Percentiles rank a stretch among this genome's conserved stretches.
Conservation (phyloP, 2,113 vertebrate species). For the Limanda limanda region DNA sequence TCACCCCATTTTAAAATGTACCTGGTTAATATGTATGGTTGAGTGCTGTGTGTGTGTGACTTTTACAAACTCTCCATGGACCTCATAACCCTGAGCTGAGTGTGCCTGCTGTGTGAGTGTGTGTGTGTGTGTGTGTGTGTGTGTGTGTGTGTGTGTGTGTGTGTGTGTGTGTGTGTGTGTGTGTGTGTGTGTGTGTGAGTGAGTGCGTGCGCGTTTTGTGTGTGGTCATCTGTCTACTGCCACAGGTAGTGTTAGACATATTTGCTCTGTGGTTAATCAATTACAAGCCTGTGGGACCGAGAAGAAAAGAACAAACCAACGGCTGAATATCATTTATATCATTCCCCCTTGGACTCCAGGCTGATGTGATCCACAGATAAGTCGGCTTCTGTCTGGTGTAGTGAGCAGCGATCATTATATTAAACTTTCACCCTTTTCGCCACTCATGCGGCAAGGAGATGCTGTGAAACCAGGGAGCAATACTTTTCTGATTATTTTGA, state of each 20-base stretch:
- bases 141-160: no score
- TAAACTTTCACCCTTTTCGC: background rate
- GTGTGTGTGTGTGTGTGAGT: no score
- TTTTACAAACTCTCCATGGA: slow-evolving; percentile 58
- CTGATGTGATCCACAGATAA: slow-evolving; percentile 21
- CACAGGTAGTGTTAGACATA: slow-evolving; percentile 71
- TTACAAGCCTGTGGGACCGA: slow-evolving; percentile 60
- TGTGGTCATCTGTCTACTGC: slow-evolving; percentile 56
- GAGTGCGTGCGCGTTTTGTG: background rate
- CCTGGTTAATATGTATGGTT: slow-evolving; percentile 19
- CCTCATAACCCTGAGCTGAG: slow-evolving; percentile 64
- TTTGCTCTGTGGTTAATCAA: slow-evolving; percentile 83
- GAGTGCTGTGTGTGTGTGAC: slow-evolving; percentile 25
- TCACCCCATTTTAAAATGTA: background rate
- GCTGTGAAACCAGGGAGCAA: background rate
- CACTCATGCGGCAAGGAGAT: background rate
- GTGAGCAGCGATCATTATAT: slow-evolving; percentile 1
- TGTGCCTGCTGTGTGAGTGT: slow-evolving; percentile 47
- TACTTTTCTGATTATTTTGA: background rate
- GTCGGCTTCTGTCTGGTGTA: background rate
- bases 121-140: background rate
- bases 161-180: no score
- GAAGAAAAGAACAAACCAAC: slow-evolving; percentile 64
- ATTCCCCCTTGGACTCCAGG: slow-evolving; percentile 13
- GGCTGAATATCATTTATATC: slow-evolving; percentile 43